phyloP scores from a whole-genome alignment of 2,888 invertebrate species.

The Ariolimax columbianus region DNA sequence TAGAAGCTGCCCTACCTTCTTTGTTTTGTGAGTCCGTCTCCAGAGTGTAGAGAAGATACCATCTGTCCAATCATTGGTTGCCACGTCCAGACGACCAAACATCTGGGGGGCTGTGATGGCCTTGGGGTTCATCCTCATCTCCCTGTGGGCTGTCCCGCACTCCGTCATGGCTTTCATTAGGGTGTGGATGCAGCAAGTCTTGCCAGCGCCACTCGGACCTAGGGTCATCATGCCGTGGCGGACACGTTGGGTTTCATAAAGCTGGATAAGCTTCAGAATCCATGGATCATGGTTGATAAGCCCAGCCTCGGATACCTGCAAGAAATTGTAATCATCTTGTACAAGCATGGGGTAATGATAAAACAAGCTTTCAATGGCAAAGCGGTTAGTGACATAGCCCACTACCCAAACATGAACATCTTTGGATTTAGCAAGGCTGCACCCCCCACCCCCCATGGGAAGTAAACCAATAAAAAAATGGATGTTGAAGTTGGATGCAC shows the following conservation, averaged over 20 bases:
- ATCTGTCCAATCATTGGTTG: constrained; percentile 99
- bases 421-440: no score
- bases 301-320: constrained; percentile 78
- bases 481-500: no score
- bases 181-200: constrained; percentile 92
- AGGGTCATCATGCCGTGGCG: constrained; percentile 80
- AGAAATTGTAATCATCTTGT: not conserved
- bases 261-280: constrained; percentile 95
- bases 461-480: no score
- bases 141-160: constrained; percentile 90
- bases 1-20: constrained; percentile 84
- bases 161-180: constrained; percentile 93
- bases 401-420: no score
- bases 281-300: constrained; percentile 95
- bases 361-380: no score
- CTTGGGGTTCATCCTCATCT: constrained; percentile 99
- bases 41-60: constrained; percentile 98
- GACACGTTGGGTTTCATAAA: constrained; percentile 80
- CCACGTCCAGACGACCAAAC: constrained; percentile 97
- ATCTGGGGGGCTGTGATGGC: constrained; percentile 98
- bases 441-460: no score
- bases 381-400: no score
- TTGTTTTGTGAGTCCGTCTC: constrained; percentile 95
- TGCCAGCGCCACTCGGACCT: constrained; percentile 81
- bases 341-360: no score